Evolutionary conservation across 2,113 vertebrate genomes (phyloP), one percentile per base, ranked within the genome.

Genomic region (Pseudorasbora parva): DNA sequence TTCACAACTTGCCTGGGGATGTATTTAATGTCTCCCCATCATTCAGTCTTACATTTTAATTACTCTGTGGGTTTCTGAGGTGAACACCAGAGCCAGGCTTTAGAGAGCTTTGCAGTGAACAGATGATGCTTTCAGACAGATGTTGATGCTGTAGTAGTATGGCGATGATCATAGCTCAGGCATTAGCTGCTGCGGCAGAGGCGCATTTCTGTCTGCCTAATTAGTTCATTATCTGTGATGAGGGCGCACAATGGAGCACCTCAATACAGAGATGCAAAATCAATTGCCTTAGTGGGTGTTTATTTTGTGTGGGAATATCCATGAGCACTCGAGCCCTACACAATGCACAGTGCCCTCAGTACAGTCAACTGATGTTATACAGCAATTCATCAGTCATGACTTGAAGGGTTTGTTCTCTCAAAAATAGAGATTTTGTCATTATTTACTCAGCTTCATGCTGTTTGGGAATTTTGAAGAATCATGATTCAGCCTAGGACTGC

Each of bases 31-130:
- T 87, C 68, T 85, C 27, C 77, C 19, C 75, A 56, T 37, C 71
- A 62, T 60, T 49, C 45, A 54, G 71, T 68, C 71, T 54, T 45
- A 27, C 59, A 78, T 88, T 88, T 89, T 82, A 83, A 89, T 89
- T 75, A 85, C 86, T 81, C 33, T 3, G 2, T 80, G 72, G 84
- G 75, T 89, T 83, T 69, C 8, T 30, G 17, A 80, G 86, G 83
- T 88, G 73, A 81, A 83, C 68, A 51, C 60, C 25, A 51, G 30
- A 30, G 41, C 45, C 49, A 71, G n/a, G 56, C 81, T 25, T 56
- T 45, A 59, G 41, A 19, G 75, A 47, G 69, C 77, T 71, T 82
- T 66, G 74, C 77, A 23, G 68, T 81, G 85, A 84, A 79, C 69
- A 80, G 69, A 66, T 33, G 8, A 49, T 49, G 75, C 14, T 15